Conservation (phyloP, 2,797 vertebrate species). For the Amblyraja radiata region DNA sequence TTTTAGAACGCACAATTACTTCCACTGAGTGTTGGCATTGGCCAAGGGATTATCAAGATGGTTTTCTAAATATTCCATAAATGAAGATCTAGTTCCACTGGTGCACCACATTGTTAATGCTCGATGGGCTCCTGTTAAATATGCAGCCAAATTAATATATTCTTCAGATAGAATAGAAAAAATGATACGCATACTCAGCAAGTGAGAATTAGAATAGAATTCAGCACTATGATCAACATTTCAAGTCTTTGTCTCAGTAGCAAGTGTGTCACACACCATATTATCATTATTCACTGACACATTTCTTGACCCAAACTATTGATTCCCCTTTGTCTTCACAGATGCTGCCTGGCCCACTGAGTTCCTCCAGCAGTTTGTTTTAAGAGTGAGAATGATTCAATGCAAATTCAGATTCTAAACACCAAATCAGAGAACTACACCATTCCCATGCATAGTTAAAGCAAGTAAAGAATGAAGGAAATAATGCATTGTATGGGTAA, state of each 20-base stretch:
- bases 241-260: too few relatives aligned
- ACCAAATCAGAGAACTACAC: neutral
- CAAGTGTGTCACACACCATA: too few relatives aligned
- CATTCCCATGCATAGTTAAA: neutral
- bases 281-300: too few relatives aligned
- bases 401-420: neutral
- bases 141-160: neutral
- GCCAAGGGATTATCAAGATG: too few relatives aligned
- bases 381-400: neutral
- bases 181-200: neutral
- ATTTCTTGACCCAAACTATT: too few relatives aligned
- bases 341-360: too few relatives aligned
- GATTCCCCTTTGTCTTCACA: too few relatives aligned
- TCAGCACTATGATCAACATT: too few relatives aligned
- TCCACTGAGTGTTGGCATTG: neutral
- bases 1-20: neutral
- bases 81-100: neutral
- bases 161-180: neutral
- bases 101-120: neutral
- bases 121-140: neutral
- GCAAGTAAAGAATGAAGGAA: neutral
- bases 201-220: neutral
- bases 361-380: too few relatives aligned
- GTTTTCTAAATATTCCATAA: neutral
- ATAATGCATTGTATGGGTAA: too few relatives aligned